These are phyloP conservation scores for Cryptoprocta ferox DNA, from an alignment of 2,797 vertebrate genomes.

Conservation along the genomic window DNA sequence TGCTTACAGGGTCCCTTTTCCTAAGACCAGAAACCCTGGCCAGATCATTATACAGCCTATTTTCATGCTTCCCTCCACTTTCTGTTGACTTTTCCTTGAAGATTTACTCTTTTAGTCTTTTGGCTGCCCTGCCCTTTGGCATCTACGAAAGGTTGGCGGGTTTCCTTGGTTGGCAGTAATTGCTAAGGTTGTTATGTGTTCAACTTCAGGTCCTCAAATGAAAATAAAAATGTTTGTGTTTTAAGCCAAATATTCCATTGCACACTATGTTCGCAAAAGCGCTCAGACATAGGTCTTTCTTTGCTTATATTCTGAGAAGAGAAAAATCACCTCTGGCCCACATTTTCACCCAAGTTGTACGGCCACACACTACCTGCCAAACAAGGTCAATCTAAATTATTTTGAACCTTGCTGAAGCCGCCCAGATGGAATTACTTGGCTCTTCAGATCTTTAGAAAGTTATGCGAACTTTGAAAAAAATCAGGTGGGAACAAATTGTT, in stretches of 20 bases:
- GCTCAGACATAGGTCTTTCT: neutral
- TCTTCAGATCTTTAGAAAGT: neutral
- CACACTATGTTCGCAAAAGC: neutral
- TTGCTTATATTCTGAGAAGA: neutral
- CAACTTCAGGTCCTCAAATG: neutral
- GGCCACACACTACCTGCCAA: neutral
- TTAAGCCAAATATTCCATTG: neutral
- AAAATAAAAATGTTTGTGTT: neutral
- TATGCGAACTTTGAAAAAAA: neutral
- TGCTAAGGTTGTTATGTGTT: neutral
- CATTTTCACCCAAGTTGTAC: neutral
- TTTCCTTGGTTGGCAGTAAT: neutral
- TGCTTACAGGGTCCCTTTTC: neutral
- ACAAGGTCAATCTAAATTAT: neutral
- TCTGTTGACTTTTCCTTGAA: neutral
- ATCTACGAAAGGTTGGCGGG: neutral
- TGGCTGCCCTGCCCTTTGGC: neutral
- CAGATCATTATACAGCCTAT: neutral
- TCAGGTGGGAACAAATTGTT: neutral
- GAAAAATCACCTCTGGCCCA: neutral
- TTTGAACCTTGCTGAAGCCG: neutral
- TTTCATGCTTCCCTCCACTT: neutral
- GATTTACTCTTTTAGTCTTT: constrained; percentile 12
- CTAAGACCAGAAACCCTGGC: neutral
- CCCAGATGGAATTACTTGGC: neutral